phyloP scores from a whole-genome alignment of 2,113 vertebrate species.

The Pogonocichla stellata region DNA sequence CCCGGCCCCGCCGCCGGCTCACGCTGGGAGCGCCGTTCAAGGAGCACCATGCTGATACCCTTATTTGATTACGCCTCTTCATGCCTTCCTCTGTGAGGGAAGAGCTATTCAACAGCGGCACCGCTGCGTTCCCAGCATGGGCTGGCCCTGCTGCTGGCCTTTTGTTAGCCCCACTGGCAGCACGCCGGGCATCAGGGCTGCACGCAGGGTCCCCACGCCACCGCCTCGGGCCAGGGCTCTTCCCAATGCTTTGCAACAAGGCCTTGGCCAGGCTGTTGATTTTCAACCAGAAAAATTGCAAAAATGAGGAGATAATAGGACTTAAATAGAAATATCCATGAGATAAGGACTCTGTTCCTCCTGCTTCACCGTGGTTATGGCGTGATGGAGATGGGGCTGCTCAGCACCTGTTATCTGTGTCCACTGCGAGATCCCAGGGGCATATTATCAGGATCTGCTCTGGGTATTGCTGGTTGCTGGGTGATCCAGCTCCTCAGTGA shows the following conservation, averaged over 20 bases:
- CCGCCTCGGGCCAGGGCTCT: fast-evolving
- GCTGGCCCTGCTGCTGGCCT: constrained; percentile 48
- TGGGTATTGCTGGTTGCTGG: background rate
- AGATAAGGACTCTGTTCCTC: background rate
- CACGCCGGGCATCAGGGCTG: background rate
- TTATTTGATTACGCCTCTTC: constrained; percentile 86
- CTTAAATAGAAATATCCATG: background rate
- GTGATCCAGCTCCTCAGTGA: background rate
- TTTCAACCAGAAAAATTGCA: background rate
- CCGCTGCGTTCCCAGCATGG: background rate
- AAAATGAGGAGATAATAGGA: background rate
- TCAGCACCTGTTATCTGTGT: background rate
- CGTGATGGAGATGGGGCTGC: background rate
- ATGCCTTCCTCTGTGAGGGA: constrained; percentile 43
- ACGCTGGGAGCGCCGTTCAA: constrained; percentile 77
- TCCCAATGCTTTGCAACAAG: background rate
- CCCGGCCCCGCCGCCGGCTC: constrained; percentile 72
- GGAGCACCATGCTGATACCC: constrained; percentile 84
- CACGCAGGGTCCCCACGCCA: fast-evolving
- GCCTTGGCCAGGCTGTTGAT: background rate
- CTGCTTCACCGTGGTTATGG: background rate
- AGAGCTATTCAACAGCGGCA: constrained; percentile 25
- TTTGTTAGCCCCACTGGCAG: constrained; percentile 32
- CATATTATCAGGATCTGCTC: background rate
- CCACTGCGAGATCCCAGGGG: background rate